Percentiles rank a stretch among this genome's conserved stretches.
phyloP scores from a whole-genome alignment of 2,888 invertebrate species.

The Archips xylosteana region DNA sequence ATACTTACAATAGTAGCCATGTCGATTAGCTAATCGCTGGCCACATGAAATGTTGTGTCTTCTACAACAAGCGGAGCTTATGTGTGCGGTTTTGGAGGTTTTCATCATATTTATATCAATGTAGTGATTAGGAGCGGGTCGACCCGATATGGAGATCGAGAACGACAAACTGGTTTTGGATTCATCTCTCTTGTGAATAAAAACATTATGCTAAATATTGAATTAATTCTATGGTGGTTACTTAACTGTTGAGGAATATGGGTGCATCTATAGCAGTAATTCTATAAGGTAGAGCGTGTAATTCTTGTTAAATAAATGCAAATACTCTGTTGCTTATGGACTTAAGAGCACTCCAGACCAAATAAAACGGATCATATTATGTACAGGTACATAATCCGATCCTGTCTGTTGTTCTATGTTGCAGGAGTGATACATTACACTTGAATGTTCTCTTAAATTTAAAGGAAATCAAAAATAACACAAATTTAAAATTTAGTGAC shows the following conservation, averaged over 20 bases:
- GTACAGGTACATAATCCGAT: no score
- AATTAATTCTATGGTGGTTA: conserved; percentile 74
- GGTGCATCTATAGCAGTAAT: conserved; percentile 43
- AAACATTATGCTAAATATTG: conserved; percentile 63
- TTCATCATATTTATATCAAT: conserved; percentile 80
- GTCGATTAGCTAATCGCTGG: conserved; percentile 82
- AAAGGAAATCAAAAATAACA: no score
- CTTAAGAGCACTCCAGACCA: no score
- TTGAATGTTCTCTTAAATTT: no score
- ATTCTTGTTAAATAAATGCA: conserved; percentile 22
- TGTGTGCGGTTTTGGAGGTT: conserved; percentile 69
- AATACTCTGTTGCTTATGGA: neutral
- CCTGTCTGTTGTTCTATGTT: no score
- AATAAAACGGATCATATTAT: no score
- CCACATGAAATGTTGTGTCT: conserved; percentile 71
- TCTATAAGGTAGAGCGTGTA: neutral
- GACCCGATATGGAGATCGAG: conserved; percentile 64
- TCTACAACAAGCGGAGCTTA: conserved; percentile 74
- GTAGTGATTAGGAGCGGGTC: conserved; percentile 59
- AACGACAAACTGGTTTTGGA: conserved; percentile 68
- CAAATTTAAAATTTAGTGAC: no score
- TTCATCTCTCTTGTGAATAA: conserved; percentile 71
- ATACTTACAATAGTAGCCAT: conserved; percentile 83
- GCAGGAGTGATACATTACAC: no score
- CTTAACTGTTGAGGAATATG: conserved; percentile 64